These are phyloP conservation scores for Aix galericulata DNA, from an alignment of 2,113 vertebrate species.

Conservation along the genomic window DNA sequence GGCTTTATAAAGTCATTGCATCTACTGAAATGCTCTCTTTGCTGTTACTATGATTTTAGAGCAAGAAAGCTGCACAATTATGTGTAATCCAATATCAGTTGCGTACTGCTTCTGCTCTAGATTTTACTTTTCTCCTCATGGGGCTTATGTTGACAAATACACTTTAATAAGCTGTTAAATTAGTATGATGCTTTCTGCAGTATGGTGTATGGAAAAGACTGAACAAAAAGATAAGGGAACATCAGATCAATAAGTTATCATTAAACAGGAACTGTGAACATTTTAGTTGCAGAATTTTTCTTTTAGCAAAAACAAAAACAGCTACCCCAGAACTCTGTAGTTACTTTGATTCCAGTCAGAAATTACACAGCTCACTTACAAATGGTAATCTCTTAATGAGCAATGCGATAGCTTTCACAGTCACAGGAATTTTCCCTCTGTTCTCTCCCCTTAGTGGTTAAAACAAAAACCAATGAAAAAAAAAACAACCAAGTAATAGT, in stretches of 20 bases:
- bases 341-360: not conserved
- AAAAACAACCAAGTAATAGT: not conserved
- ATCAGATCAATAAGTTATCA: not conserved
- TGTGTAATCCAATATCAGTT: not conserved
- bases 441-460: slow-evolving; percentile 32
- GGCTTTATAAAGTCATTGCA: not conserved
- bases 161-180: not conserved
- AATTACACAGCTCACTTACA: not conserved
- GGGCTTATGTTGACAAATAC: slow-evolving; percentile 2
- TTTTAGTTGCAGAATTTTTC: not conserved
- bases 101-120: not conserved
- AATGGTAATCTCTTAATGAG: not conserved
- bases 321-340: not conserved
- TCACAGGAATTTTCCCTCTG: not conserved
- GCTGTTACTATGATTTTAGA: slow-evolving; percentile 17
- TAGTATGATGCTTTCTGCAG: not conserved
- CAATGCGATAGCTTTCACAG: not conserved
- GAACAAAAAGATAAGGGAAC: not conserved
- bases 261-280: not conserved
- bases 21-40: slow-evolving; percentile 33
- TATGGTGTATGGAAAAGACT: not conserved
- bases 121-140: not conserved
- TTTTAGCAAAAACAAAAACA: not conserved
- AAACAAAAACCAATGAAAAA: not conserved
- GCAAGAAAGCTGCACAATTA: not conserved